Evolutionary conservation across 1,140 invertebrate species (phyloP).

Genomic region (Mercenaria mercenaria): DNA sequence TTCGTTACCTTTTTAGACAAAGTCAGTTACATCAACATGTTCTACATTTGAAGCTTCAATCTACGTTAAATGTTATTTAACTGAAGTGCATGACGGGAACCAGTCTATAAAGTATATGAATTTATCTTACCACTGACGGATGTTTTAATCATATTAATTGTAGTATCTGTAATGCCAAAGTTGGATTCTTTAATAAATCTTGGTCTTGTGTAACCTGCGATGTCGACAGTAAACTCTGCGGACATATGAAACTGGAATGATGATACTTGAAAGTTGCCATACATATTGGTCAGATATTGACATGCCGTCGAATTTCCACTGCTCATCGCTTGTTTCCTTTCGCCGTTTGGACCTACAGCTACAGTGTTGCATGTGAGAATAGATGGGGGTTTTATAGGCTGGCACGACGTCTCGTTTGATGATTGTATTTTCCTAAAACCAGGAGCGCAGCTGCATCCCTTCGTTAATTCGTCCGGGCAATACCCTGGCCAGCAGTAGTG

Average conservation of each 20-base stretch:
- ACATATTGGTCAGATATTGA: no score
- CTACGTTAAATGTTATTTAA: no score
- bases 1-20: no score
- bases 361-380: conserved; percentile 33
- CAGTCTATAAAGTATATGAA: no score
- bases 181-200: not conserved
- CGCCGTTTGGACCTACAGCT: conserved; percentile 14
- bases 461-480: not conserved
- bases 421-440: not conserved
- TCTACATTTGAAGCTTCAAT: no score
- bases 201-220: no score
- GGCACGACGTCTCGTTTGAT: not conserved
- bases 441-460: not conserved
- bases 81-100: no score
- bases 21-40: no score
- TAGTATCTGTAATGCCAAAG: no score
- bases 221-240: no score
- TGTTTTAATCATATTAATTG: not conserved
- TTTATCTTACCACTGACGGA: not conserved
- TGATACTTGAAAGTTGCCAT: conserved; percentile 23
- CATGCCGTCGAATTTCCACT: not conserved
- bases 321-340: no score
- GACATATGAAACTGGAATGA: no score
- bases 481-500: conserved; percentile 22
- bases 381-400: not conserved